Evolutionary conservation across 2,888 invertebrate species (phyloP), one percentile per base, ranked within the genome.

Genomic region (Pyrgus malvae): DNA sequence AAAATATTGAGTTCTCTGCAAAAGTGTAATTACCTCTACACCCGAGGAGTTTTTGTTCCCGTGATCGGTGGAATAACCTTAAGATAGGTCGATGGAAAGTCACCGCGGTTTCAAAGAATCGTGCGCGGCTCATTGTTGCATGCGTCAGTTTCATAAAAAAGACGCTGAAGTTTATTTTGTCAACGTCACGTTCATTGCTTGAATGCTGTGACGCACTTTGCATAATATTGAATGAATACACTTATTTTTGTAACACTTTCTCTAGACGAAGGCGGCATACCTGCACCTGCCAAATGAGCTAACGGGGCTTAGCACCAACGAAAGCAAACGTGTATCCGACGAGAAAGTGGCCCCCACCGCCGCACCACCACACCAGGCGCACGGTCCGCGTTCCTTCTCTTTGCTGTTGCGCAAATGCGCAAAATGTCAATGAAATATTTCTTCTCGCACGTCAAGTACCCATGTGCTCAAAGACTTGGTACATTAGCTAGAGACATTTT

Each of bases 221-320:
- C 80, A 74, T 83, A 82, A 84, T 74, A 67, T 69, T 71, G 70
- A 74, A 73, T 71, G 70, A 74, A 73, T 78, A 77, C 62, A 64
- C 63, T 64, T 66, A 72, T 79, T 79, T 81, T 77, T 78, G 78
- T 81, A 83, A 81, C 79, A 87, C 86, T 88, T 88, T 88, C 88
- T 79, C 84, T 80, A 73, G 70, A 70, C 70, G 76, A 71, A 69
- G 66, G 64, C 72, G 69, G 71, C 69, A 71, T 73, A 73, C 69
- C 75, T 73, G 78, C 89, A 89, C 89, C 89, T 89, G 89, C 82
- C 79, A 78, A 87, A 88, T 86, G 84, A 83, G 82, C 81, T 89
- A 87, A 86, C 86, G 87, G 83, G 67, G 74, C 75, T 76, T 67
- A 76, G 72, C 74, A 72, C 76, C 74, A 84, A 87, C 82, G 87